These are phyloP conservation scores for Mesembrinibis cayennensis DNA, from an alignment of 2,113 vertebrate genomes.

Conservation along the genomic window DNA sequence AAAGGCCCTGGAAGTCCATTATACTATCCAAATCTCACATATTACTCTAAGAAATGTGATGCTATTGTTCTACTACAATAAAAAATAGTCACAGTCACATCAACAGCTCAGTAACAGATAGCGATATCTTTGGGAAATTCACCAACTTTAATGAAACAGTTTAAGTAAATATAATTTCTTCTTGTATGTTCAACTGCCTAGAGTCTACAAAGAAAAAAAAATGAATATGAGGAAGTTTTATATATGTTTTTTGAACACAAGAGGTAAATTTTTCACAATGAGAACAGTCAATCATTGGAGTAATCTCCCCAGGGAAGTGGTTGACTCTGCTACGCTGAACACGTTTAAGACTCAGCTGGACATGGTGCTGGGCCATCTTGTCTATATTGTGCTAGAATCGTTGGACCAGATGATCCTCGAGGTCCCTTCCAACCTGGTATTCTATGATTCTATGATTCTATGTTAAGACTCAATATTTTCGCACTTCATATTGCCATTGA, in stretches of 20 bases:
- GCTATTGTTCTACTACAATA: neutral
- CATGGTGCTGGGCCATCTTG: too few species aligned
- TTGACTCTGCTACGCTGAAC: too few species aligned
- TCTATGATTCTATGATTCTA: too few species aligned
- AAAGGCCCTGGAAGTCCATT: conserved; percentile 16
- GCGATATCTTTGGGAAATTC: neutral
- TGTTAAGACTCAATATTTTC: neutral
- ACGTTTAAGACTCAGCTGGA: too few species aligned
- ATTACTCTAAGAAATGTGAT: neutral
- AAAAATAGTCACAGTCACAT: neutral
- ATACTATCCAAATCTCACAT: neutral
- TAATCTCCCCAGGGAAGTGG: too few species aligned
- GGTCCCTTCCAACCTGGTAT: too few species aligned
- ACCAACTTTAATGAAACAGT: neutral
- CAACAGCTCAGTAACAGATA: neutral
- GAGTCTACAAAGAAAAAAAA: neutral
- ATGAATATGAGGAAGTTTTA: neutral
- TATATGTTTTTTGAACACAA: neutral
- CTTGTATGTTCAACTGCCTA: neutral
- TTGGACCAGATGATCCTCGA: too few species aligned
- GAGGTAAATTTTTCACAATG: too few species aligned
- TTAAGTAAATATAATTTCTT: conserved; percentile 1
- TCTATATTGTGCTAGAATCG: too few species aligned
- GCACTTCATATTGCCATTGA: neutral
- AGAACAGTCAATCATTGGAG: too few species aligned